Evolutionary conservation across 2,797 vertebrate species (phyloP).

Genomic region (Falco berigora): DNA sequence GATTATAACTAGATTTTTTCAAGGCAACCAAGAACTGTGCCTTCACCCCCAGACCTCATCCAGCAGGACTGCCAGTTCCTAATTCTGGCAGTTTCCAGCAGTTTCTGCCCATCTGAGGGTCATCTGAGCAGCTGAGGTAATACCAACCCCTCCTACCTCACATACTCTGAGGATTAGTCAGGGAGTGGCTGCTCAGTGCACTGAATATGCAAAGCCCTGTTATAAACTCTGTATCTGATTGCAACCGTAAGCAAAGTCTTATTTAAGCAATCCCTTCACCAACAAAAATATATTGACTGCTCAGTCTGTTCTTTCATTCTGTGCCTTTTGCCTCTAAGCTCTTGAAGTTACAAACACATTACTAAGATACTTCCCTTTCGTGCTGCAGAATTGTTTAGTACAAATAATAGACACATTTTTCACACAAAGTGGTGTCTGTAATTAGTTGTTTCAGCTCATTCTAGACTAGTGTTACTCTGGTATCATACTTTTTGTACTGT

Average conservation of each 20-base stretch:
- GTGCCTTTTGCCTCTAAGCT: background rate
- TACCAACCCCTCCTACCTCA: background rate
- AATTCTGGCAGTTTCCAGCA: background rate
- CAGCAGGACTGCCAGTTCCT: background rate
- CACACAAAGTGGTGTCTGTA: background rate
- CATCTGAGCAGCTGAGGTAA: background rate
- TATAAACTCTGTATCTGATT: background rate
- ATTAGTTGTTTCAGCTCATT: background rate
- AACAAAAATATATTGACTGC: background rate
- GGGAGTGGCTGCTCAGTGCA: background rate
- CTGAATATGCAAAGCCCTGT: conserved; percentile 27
- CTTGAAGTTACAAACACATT: background rate
- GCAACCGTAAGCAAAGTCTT: background rate
- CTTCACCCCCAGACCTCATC: background rate
- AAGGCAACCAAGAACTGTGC: background rate
- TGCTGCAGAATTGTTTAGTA: background rate
- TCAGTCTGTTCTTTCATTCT: background rate
- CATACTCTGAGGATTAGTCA: background rate
- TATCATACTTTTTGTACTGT: background rate
- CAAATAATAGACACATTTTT: background rate
- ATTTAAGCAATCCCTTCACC: background rate
- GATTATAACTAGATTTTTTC: background rate
- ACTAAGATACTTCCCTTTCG: background rate
- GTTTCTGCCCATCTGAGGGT: background rate
- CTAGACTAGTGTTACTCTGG: background rate